Evolutionary conservation across 1,140 invertebrate species (phyloP).

Genomic region (Eufriesea mexicana): DNA sequence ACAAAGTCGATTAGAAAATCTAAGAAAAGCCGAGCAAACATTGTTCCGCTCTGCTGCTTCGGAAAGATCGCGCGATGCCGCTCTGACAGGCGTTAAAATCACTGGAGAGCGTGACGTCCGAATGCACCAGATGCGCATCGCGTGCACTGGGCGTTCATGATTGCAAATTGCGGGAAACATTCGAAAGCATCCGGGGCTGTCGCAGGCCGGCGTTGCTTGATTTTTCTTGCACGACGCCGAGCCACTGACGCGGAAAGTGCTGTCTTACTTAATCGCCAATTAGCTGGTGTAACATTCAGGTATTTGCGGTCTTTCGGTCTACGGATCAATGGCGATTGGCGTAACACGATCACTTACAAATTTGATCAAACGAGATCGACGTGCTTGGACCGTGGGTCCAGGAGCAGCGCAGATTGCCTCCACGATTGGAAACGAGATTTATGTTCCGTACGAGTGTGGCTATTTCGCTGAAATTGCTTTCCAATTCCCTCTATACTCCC

Average conservation of each 20-base stretch:
- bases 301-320: not conserved
- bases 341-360: not conserved
- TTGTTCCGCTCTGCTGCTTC: conserved; percentile 55
- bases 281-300: conserved; percentile 18
- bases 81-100: conserved; percentile 64
- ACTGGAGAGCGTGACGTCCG: conserved; percentile 63
- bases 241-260: conserved; percentile 38
- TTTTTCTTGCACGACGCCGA: conserved; percentile 50
- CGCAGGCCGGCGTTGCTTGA: conserved; percentile 34
- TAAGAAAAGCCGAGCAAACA: conserved; percentile 18
- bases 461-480: no score
- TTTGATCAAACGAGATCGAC: not conserved
- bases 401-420: not conserved
- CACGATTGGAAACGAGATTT: not conserved
- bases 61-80: conserved; percentile 43
- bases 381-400: not conserved
- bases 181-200: conserved; percentile 55
- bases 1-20: conserved; percentile 51
- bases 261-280: conserved; percentile 27
- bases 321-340: not conserved
- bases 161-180: conserved; percentile 63
- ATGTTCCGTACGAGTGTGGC: no score
- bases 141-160: conserved; percentile 61
- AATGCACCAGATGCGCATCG: conserved; percentile 63
- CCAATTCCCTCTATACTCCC: no score